Evolutionary conservation across 2,113 vertebrate species (phyloP).

Genomic region (Oreochromis aureus): DNA sequence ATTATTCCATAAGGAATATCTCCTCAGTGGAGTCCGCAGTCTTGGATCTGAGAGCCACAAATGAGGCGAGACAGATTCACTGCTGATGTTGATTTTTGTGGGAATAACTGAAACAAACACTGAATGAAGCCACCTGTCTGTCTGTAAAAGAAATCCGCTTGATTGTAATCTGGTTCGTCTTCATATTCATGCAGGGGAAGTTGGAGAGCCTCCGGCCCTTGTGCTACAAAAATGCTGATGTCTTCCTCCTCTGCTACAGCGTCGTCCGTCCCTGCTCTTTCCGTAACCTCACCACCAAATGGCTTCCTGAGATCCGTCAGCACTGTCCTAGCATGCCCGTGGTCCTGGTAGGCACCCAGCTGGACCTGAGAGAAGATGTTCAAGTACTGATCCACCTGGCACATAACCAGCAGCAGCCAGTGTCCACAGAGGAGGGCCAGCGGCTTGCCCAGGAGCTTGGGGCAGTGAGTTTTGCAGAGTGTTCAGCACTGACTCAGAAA

Average conservation of each 20-base stretch:
- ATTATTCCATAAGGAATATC: background rate
- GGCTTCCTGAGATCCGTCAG: constrained; percentile 83
- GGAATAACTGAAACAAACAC: background rate
- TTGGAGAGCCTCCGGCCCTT: constrained; percentile 84
- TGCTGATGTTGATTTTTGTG: accelerated
- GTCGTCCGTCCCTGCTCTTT: constrained; percentile 85
- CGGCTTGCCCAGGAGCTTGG: constrained; percentile 79
- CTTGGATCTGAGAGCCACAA: background rate
- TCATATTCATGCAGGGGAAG: constrained; percentile 72
- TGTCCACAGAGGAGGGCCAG: constrained; percentile 76
- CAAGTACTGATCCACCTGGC: constrained; percentile 86
- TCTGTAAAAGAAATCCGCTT: background rate
- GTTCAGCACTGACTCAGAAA: constrained; percentile 91
- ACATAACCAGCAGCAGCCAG: constrained; percentile 79
- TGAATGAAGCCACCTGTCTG: background rate
- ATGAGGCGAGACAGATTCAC: accelerated
- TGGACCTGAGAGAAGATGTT: constrained; percentile 86
- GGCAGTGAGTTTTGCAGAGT: constrained; percentile 76
- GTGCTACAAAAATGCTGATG: constrained; percentile 83
- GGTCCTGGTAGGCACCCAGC: constrained; percentile 86
- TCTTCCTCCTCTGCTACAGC: constrained; percentile 92
- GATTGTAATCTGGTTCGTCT: background rate
- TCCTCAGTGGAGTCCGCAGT: background rate
- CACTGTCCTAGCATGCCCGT: constrained; percentile 80
- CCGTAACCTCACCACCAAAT: constrained; percentile 76